Evolutionary conservation across 2,113 vertebrate species (phyloP).

Genomic region (Gila orcuttii): DNA sequence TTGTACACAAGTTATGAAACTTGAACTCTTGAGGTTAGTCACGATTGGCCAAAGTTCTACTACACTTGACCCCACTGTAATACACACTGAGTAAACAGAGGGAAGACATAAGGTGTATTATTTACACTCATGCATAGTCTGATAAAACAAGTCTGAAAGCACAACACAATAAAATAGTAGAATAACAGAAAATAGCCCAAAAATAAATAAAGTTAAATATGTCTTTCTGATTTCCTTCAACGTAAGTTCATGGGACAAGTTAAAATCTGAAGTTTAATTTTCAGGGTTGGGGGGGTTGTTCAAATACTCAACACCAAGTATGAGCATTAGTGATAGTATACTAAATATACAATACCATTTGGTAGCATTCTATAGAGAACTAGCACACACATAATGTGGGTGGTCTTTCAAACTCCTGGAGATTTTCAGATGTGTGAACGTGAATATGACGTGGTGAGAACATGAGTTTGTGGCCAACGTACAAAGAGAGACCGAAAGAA

Average conservation of each 20-base stretch:
- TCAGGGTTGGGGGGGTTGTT: not conserved
- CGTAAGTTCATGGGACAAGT: not conserved
- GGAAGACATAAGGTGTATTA: slow-evolving; percentile 43
- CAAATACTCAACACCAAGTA: not conserved
- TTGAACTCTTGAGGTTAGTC: slow-evolving; percentile 44
- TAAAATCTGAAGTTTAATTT: not conserved
- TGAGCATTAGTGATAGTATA: not conserved
- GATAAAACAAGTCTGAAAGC: slow-evolving; percentile 32
- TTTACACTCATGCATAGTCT: slow-evolving; percentile 37
- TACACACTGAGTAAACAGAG: slow-evolving; percentile 38
- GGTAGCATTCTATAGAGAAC: not conserved
- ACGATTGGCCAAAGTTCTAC: slow-evolving; percentile 24
- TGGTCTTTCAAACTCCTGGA: not conserved
- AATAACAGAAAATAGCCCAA: not conserved
- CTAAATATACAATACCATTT: too few species aligned
- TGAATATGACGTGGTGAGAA: not conserved
- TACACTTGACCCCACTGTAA: slow-evolving; percentile 39
- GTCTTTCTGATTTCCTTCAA: not conserved
- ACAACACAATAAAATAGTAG: not conserved
- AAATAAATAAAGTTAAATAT: slow-evolving; percentile 12
- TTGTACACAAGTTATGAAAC: slow-evolving; percentile 42
- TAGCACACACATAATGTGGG: not conserved
- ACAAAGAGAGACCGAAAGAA: not conserved
- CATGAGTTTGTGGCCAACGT: not conserved
- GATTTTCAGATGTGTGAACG: slow-evolving; percentile 5